Evolutionary conservation across 1,140 invertebrate genomes (phyloP), one percentile per base, ranked within the genome.

Genomic region (Drosophila saltans): DNA sequence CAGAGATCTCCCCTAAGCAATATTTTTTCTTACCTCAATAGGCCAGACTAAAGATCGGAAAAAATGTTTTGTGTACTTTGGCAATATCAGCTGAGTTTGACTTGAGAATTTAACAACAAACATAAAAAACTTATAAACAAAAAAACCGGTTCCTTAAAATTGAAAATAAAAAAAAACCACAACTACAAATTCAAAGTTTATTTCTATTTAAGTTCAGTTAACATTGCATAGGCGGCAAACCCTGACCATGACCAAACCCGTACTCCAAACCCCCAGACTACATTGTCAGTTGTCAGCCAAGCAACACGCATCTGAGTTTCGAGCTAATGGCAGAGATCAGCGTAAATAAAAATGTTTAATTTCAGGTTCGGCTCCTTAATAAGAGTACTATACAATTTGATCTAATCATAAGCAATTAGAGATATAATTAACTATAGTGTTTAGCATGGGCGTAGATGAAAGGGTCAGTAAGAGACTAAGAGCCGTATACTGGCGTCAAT

Each of bases 211-310:
- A 60, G 64, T 56, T 67, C 40, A 61, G 33, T 58, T 43, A 76
- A 41, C 43, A 59, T 69, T 21, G 61, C 72, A 39, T 64, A 70
- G 45, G 61, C 36, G 64, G 30, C 70, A 58, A 76, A 56, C 81
- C 78, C 82, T 85, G 82, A 78, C 81, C 81, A 81, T 86, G 82
- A 52, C 45, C 45, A 78, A 81, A 75, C 70, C 59, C 52, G 10
- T 57, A 74, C 39, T 11, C 39, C 8, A 40, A 40, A 2, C 8
- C 45, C 45, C 45, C 45, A 52, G 45, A 24, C 45, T 5, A 16
- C 45, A 48, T 7, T 36, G 33, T 36, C 33, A 36, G 33, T 36
- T 16, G 16, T 36, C 33, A 36, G 16, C 6, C 33, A 43, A n/a
- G 41, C 21, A 52, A 26, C 45, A 52, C 8, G 21, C 21, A 52